Base-by-base conservation (phyloP, 1,140 invertebrate species). In the Diabrotica virgifera region DNA sequence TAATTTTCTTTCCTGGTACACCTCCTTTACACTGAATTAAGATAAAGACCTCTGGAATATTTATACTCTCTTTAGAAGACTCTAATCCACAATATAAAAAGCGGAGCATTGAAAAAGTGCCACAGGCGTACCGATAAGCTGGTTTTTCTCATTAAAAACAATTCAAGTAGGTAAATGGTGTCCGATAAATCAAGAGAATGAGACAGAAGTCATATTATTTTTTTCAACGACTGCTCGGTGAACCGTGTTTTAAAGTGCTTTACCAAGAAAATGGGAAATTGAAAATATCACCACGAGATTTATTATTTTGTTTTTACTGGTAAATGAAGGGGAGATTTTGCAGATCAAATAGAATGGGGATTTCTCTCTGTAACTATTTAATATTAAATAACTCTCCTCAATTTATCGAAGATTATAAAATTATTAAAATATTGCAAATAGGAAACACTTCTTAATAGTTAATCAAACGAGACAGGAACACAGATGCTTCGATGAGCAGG, bases 141-240 rank as follows among this genome's bases (percentile, higher is more conserved):
- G 24, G 55, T 7, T 40, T 57, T 57, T 57, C 24, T 57, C 55
- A 57, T 57, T 57, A 37, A 57, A 55, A 57, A 36, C 55, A 57
- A 57, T 57, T 57, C 55, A 37, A 7, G 9, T 57, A 40, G 11
- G 24, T 57, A 57, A 57, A 57, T 57, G 55, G 24, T 5, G 55
- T 37, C 36, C 6, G 10, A 57, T 57, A 57, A 57, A 57, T 57
- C 36, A n/a, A 36, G 12, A 36, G 11, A 40, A 57, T 57, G 55
- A 36, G 55, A 57, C 55, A 13, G 55, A 57, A 57, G 36, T 57
- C 55, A 57, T 57, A 57, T 57, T 57, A 59, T 59, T 59, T 51
- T 58, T 51, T 51, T 59, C n/a, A 59, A 14, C 37, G 0, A 11
- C 3, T n/a, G 40, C 40, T 46, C n/a, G 40, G 40, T 46, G 40